Conservation (phyloP, 2,888 invertebrate genomes). For the Sepioteuthis lessoniana region DNA sequence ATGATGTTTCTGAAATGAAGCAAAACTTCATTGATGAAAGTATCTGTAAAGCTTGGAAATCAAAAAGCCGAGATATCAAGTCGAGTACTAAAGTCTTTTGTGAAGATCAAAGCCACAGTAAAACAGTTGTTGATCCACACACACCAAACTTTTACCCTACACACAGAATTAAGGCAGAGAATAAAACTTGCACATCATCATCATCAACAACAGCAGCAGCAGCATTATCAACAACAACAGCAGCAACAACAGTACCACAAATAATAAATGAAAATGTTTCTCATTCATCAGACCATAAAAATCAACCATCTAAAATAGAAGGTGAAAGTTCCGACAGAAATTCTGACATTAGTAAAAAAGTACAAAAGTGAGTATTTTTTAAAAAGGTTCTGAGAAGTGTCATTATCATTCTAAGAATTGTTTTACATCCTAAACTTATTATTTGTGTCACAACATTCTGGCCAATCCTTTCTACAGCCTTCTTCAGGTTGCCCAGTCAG, state of each 20-base stretch:
- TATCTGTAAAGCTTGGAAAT: slow-evolving; percentile 60
- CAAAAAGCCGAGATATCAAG: slow-evolving; percentile 14
- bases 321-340: neutral
- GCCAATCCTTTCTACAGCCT: too few relatives aligned
- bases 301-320: neutral
- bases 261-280: neutral
- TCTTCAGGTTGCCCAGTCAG: too few relatives aligned
- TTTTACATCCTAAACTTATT: too few relatives aligned
- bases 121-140: neutral
- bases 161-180: neutral
- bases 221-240: neutral
- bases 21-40: slow-evolving; percentile 58
- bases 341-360: neutral
- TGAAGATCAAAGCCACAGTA: neutral
- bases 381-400: too few relatives aligned
- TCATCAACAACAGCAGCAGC: neutral
- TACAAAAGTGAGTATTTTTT: neutral
- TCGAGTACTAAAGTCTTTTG: neutral
- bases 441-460: too few relatives aligned
- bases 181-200: neutral
- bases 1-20: slow-evolving; percentile 66
- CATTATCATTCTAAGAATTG: too few relatives aligned
- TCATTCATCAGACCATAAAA: neutral
- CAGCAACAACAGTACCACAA: neutral
- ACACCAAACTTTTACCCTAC: neutral